Conservation (phyloP, 1,140 invertebrate genomes). For the Ceratina australensis region DNA sequence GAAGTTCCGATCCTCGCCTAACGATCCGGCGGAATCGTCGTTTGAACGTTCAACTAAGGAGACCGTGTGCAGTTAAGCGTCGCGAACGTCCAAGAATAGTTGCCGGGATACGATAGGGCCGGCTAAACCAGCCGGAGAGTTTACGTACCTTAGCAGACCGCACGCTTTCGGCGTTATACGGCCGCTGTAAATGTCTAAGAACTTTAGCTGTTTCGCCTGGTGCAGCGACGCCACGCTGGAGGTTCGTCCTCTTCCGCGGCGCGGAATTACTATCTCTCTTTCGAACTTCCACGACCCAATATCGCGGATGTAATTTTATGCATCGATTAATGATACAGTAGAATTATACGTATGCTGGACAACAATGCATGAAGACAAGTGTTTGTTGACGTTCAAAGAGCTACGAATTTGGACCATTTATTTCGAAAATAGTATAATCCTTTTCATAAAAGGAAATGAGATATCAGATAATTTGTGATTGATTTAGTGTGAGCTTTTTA, state of each 20-base stretch:
- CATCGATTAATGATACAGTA: no score
- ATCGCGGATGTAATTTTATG: background rate
- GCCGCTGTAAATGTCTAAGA: constrained; percentile 38
- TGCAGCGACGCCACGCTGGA: background rate
- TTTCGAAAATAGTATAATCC: no score
- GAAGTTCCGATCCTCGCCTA: constrained; percentile 24
- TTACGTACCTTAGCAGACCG: constrained; percentile 30
- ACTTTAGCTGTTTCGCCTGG: constrained; percentile 37
- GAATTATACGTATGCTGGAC: no score
- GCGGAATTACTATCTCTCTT: constrained; percentile 35
- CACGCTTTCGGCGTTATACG: constrained; percentile 37
- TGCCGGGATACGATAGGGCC: constrained; percentile 44
- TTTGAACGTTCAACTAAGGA: constrained; percentile 28
- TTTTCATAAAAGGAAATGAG: no score
- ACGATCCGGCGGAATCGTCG: constrained; percentile 23
- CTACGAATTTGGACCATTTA: no score
- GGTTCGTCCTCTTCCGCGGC: constrained; percentile 20
- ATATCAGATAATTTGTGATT: no score
- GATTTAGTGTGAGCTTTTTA: no score
- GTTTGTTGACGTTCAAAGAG: no score
- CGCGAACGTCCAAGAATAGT: constrained; percentile 39
- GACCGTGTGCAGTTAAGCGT: constrained; percentile 41
- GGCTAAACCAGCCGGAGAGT: constrained; percentile 8
- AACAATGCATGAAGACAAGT: no score
- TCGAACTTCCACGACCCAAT: constrained; percentile 11